These are phyloP conservation scores for Habroteleia sp. DNA, from an alignment of 2,888 invertebrate species.

Conservation along the genomic window DNA sequence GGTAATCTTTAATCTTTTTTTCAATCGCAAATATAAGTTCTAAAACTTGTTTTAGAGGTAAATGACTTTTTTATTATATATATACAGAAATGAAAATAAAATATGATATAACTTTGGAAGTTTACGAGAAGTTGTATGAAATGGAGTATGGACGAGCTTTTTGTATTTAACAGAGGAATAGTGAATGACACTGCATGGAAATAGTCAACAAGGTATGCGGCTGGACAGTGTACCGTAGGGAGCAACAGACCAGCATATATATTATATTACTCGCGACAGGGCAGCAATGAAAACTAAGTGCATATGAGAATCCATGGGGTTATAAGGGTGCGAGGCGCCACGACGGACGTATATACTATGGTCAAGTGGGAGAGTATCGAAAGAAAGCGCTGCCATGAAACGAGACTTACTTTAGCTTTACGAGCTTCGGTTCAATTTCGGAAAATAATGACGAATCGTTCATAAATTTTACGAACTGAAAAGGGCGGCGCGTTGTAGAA, in stretches of 20 bases:
- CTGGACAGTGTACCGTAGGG: conserved; percentile 75
- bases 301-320: conserved; percentile 80
- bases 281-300: conserved; percentile 81
- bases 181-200: conserved; percentile 55
- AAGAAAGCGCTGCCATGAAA: conserved; percentile 50
- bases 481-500: conserved; percentile 15
- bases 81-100: no score
- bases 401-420: conserved; percentile 62
- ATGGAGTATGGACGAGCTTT: conserved; percentile 7
- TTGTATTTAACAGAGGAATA: conserved; percentile 56
- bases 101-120: neutral
- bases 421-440: conserved; percentile 60
- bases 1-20: no score
- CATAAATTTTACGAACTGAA: conserved; percentile 58
- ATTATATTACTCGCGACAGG: conserved; percentile 79
- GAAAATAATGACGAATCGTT: conserved; percentile 63
- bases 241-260: conserved; percentile 78
- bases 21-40: no score
- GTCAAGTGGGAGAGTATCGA: conserved; percentile 64
- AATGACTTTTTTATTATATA: no score
- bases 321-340: conserved; percentile 66
- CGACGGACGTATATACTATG: conserved; percentile 60
- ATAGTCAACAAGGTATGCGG: conserved; percentile 70
- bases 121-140: conserved; percentile 2
- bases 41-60: no score